Evolutionary conservation across 2,888 invertebrate species (phyloP).

Genomic region (Drosophila peninsularis): DNA sequence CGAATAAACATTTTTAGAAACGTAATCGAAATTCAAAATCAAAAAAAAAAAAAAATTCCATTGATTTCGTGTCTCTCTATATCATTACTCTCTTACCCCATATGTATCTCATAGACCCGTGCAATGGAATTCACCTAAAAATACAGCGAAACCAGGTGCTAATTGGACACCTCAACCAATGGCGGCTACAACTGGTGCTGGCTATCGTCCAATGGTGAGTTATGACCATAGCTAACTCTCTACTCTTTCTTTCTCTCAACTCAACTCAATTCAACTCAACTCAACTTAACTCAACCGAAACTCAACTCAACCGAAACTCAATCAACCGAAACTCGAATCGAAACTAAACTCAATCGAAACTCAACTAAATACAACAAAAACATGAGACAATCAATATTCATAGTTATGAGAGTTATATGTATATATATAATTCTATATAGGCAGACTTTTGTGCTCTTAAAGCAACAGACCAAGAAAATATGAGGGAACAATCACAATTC

Average conservation of each 20-base stretch:
- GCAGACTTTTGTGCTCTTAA: constrained; percentile 45
- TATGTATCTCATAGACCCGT: constrained; percentile 88
- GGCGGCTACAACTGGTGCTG: constrained; percentile 94
- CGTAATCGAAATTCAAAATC: constrained; percentile 44
- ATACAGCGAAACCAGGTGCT: constrained; percentile 91
- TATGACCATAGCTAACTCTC: constrained; percentile 64
- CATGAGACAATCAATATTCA: constrained; percentile 29
- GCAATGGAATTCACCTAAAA: constrained; percentile 96
- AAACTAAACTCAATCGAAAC: constrained; percentile 48
- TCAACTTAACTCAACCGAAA: constrained; percentile 19
- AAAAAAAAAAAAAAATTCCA: constrained; percentile 31
- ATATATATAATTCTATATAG: constrained; percentile 1
- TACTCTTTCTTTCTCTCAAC: constrained; percentile 51
- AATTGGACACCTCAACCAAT: constrained; percentile 95
- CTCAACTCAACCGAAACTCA: constrained; percentile 5
- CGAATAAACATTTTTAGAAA: constrained; percentile 40
- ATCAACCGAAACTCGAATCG: constrained; percentile 1
- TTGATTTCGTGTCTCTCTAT: constrained; percentile 75
- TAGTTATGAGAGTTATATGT: constrained; percentile 28
- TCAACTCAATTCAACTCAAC: constrained; percentile 15
- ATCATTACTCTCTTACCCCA: constrained; percentile 79
- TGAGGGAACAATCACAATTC: not conserved
- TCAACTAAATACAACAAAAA: constrained; percentile 44
- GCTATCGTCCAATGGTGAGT: constrained; percentile 94
- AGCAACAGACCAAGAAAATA: constrained; percentile 13